Percentiles rank a stretch among this genome's conserved stretches.
Evolutionary conservation across 2,113 vertebrate species (phyloP).

Genomic region (Elephantulus edwardii): DNA sequence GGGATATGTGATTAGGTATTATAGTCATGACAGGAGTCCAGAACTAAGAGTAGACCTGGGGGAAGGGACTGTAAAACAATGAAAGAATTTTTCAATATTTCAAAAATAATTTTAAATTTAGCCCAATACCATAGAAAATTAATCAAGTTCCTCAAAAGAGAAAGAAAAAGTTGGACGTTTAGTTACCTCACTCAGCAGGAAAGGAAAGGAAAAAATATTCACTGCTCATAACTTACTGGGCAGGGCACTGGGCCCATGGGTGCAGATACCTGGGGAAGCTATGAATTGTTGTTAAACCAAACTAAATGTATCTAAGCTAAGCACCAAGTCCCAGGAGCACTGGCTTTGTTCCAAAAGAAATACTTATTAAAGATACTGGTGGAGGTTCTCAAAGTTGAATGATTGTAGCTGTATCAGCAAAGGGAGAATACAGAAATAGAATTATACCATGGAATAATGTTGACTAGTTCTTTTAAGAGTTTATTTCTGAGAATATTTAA

Average conservation of each 20-base stretch:
- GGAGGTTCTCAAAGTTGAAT: conserved; percentile 57
- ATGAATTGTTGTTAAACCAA: conserved; percentile 79
- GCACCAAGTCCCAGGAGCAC: conserved; percentile 65
- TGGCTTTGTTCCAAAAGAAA: conserved; percentile 69
- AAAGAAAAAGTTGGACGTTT: conserved; percentile 29
- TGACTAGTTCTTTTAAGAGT: conserved; percentile 30
- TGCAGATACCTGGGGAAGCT: conserved; percentile 65
- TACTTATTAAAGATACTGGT: conserved; percentile 61
- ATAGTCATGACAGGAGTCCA: no score
- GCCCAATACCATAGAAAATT: conserved; percentile 22
- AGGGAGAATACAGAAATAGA: conserved; percentile 50
- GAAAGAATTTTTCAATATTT: conserved; percentile 3
- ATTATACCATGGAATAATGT: conserved; percentile 28
- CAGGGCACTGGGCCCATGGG: conserved; percentile 37
- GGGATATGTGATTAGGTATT: no score
- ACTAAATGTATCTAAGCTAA: conserved; percentile 81
- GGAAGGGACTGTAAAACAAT: no score
- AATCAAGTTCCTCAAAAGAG: conserved; percentile 55
- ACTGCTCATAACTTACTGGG: conserved; percentile 50
- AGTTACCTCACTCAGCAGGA: conserved; percentile 43
- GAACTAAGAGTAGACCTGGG: no score
- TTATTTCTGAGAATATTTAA: conserved; percentile 18
- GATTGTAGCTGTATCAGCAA: conserved; percentile 27
- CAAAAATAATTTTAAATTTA: conserved; percentile 50
- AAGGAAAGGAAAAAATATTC: conserved; percentile 57